Evolutionary conservation across 2,888 invertebrate genomes (phyloP), one percentile per base, ranked within the genome.

Genomic region (Plusia festucae): DNA sequence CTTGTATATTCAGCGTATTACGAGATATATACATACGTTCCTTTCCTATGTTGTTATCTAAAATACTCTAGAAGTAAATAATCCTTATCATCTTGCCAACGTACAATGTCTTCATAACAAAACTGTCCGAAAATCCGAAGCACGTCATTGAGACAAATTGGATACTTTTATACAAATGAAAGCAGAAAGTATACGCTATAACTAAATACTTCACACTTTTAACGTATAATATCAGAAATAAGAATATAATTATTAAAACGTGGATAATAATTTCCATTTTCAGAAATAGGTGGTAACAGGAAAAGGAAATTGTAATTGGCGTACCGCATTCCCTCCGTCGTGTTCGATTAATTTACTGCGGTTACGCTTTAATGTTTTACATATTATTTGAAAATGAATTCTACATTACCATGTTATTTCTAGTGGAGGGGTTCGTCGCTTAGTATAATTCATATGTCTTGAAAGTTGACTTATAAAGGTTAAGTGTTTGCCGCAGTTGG

Each of bases 211-310:
- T 40, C 40, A n/a, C 0, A 40, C 40, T n/a, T 40, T 40, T 5
- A 40, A 40, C 18, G 46, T 30, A n/a, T n/a, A 55, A 54, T 59
- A 40, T 20, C 51, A 30, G 15, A 40, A 24, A 68, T 49, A 34
- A 24, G 46, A 34, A 34, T 53, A 34, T 53, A n/a, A n/a, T n/a
- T n/a, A 53, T 34, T 22, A 60, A 24, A 44, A 24, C 6, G 7
- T 16, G 15, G 20, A n/a, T 32, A 30, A 54, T 49, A 40, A 53
- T 24, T 32, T 49, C 60, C 60, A 54, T 32, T 32, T 34, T 59
- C 22, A 20, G 8, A 4, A 52, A 22, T 22, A n/a, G 8, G 22
- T 11, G 32, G 32, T 20, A 49, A 40, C n/a, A 34, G 58, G 27
- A 16, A 59, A 34, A 59, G 34, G 15, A 30, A 30, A 44, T 22